Evolutionary conservation across 2,888 invertebrate species (phyloP).

Genomic region (Prenolepis imparis): DNA sequence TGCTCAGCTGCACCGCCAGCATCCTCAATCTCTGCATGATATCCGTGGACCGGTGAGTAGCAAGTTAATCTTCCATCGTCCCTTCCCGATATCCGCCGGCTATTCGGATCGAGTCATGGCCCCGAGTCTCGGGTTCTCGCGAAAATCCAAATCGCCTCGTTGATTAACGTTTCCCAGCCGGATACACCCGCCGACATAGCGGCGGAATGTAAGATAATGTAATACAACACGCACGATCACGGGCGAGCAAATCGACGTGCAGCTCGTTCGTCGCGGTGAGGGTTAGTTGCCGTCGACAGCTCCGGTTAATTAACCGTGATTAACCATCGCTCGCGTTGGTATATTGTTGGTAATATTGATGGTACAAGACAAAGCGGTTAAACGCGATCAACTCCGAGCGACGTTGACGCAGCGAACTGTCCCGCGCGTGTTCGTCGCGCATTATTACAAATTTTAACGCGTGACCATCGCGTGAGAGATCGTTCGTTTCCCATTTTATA

Average conservation of each 20-base stretch:
- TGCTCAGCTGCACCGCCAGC: constrained; percentile 99
- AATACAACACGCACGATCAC: constrained; percentile 5
- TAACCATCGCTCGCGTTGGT: neutral
- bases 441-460: neutral
- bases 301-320: constrained; percentile 12
- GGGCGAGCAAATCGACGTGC: neutral
- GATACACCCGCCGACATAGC: neutral
- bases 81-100: neutral
- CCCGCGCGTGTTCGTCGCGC: neutral
- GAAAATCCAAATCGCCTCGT: neutral
- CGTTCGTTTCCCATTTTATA: neutral
- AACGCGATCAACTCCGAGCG: neutral
- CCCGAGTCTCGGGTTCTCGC: neutral
- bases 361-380: neutral
- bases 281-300: neutral
- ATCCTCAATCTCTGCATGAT: constrained; percentile 99
- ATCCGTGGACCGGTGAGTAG: constrained; percentile 92
- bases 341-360: constrained; percentile 31
- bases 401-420: neutral
- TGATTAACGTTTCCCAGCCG: neutral
- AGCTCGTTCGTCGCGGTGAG: neutral
- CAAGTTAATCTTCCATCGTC: constrained; percentile 5
- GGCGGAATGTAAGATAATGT: constrained; percentile 1
- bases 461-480: neutral
- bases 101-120: neutral